These are phyloP conservation scores for Rhabdornis inornatus DNA, from an alignment of 2,113 vertebrate species.

Conservation along the genomic window DNA sequence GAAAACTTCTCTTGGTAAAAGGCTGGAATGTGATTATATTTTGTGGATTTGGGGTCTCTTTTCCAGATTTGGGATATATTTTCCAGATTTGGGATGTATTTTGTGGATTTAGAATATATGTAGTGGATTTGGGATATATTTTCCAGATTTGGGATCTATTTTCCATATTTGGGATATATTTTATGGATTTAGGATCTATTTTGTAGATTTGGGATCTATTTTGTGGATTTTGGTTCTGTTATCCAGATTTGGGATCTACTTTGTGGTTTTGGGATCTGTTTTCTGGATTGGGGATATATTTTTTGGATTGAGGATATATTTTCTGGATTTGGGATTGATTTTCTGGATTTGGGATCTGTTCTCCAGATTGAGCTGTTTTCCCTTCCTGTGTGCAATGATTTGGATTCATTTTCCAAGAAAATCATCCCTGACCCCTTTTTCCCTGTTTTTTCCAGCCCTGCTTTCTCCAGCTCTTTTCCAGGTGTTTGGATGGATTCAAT, in stretches of 20 bases:
- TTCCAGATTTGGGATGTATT: background rate
- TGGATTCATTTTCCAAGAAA: background rate
- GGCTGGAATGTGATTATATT: accelerated
- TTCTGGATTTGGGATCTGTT: too few species aligned
- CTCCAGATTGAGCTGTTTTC: accelerated
- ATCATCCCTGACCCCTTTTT: background rate
- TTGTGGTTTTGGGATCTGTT: background rate
- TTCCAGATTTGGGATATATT: accelerated
- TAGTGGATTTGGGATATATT: background rate
- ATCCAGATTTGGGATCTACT: accelerated
- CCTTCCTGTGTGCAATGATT: too few species aligned
- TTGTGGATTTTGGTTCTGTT: accelerated
- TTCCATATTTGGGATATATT: accelerated
- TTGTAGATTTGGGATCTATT: too few species aligned
- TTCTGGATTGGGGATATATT: accelerated
- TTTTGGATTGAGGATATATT: background rate
- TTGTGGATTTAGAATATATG: background rate
- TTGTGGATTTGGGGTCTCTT: background rate
- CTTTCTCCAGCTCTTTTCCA: background rate
- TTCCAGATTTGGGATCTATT: background rate
- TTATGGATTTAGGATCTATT: accelerated
- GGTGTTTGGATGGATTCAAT: background rate
- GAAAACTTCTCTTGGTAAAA: background rate
- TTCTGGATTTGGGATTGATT: accelerated
- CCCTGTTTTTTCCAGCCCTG: background rate